phyloP scores from a whole-genome alignment of 1,140 invertebrate genomes.

The Dendroctonus valens region DNA sequence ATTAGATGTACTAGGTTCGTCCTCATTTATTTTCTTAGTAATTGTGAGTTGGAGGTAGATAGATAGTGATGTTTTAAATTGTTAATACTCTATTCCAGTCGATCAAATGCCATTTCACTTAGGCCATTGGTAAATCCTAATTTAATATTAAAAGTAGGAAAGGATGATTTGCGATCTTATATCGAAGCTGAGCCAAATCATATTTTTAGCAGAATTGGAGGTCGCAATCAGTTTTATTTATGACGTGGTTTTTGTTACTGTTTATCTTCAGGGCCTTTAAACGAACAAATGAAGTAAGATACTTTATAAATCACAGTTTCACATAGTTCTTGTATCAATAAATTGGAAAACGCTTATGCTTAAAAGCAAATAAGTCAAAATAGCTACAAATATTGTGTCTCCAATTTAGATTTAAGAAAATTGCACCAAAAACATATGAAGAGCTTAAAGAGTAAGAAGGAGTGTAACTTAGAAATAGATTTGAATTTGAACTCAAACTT shows the following conservation, averaged over 20 bases:
- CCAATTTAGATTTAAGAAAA: slow-evolving; percentile 19
- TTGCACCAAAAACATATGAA: slow-evolving; percentile 19
- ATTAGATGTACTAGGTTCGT: slow-evolving; percentile 19
- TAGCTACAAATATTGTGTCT: not conserved
- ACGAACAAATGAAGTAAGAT: not conserved
- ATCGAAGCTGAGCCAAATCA: not conserved
- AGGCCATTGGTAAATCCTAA: slow-evolving; percentile 19
- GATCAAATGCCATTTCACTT: slow-evolving; percentile 29
- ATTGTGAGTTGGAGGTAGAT: not conserved
- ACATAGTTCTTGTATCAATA: not conserved
- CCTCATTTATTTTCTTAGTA: slow-evolving; percentile 26
- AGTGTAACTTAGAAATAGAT: slow-evolving; percentile 12
- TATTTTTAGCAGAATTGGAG: not conserved
- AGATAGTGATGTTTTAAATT: slow-evolving; percentile 14
- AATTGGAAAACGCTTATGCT: no score
- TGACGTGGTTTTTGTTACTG: not conserved
- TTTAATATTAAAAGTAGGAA: slow-evolving; percentile 10
- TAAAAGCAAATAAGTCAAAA: no score
- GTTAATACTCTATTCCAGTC: slow-evolving; percentile 13
- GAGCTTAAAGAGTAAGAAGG: slow-evolving; percentile 15
- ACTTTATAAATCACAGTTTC: not conserved
- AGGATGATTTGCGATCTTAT: not conserved
- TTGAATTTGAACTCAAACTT: slow-evolving; percentile 12
- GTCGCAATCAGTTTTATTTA: not conserved
- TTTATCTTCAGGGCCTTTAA: not conserved